Evolutionary conservation across 2,888 invertebrate species (phyloP).

Genomic region (Stenolophus ochropezus): DNA sequence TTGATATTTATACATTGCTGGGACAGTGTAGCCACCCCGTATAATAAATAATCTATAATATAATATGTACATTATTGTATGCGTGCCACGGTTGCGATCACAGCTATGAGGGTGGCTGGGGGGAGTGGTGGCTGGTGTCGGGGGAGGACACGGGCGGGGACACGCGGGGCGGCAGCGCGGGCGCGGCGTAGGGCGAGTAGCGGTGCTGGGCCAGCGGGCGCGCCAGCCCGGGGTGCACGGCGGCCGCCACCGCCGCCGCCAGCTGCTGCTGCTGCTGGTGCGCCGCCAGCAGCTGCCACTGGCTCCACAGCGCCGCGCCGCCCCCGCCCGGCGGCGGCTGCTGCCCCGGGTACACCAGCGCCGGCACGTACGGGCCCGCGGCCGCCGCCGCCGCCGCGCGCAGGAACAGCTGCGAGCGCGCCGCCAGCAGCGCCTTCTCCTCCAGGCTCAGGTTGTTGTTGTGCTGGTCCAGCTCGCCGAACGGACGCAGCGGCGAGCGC

Average conservation of each 20-base stretch:
- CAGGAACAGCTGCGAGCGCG: constrained; percentile 84
- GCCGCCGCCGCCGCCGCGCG: constrained; percentile 82
- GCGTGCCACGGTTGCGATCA: constrained; percentile 38
- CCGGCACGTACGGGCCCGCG: constrained; percentile 76
- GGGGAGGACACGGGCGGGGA: constrained; percentile 74
- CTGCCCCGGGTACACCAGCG: constrained; percentile 72
- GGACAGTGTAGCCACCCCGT: constrained; percentile 28
- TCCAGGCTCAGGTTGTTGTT: constrained; percentile 84
- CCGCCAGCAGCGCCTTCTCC: constrained; percentile 86
- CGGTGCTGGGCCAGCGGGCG: constrained; percentile 76
- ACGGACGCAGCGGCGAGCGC: constrained; percentile 84
- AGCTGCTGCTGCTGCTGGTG: constrained; percentile 79
- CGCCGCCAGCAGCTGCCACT: constrained; percentile 79
- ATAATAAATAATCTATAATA: constrained; percentile 55
- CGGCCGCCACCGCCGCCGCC: constrained; percentile 70
- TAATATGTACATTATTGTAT: constrained; percentile 59
- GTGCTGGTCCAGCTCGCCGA: constrained; percentile 82
- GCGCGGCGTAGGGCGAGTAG: constrained; percentile 77
- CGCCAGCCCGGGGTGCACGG: constrained; percentile 75
- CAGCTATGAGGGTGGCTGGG: constrained; percentile 67
- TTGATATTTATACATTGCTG: constrained; percentile 52
- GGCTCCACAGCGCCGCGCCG: constrained; percentile 78
- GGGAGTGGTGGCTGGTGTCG: constrained; percentile 76
- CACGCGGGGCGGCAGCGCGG: constrained; percentile 69
- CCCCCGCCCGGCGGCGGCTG: constrained; percentile 69